Conservation (phyloP, 2,888 invertebrate genomes). For the Leptinotarsa rubiginosa region DNA sequence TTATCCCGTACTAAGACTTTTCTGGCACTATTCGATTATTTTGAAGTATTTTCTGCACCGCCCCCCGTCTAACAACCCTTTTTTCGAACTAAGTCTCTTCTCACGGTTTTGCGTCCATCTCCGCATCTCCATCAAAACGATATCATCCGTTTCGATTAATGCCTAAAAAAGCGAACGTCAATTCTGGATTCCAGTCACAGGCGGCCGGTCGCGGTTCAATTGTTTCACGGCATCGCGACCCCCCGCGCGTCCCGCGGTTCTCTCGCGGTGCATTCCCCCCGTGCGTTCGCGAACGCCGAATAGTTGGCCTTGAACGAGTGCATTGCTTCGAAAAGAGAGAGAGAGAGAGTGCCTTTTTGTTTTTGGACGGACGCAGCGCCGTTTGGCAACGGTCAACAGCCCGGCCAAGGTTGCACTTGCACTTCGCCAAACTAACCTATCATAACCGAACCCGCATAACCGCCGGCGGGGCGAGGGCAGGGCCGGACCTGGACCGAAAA, state of each 20-base stretch:
- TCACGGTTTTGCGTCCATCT: constrained; percentile 45
- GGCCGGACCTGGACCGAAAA: constrained; percentile 42
- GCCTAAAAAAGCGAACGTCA: constrained; percentile 65
- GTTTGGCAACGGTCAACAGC: constrained; percentile 67
- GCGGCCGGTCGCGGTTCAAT: constrained; percentile 66
- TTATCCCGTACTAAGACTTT: too few relatives aligned
- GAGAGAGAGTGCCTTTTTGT: constrained; percentile 62
- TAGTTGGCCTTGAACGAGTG: constrained; percentile 68
- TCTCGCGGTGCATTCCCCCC: constrained; percentile 52
- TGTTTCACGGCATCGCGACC: constrained; percentile 64
- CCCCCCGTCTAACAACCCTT: too few relatives aligned
- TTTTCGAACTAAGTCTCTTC: constrained; percentile 35
- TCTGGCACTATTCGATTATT: too few relatives aligned
- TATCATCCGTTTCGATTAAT: constrained; percentile 65
- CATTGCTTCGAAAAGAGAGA: constrained; percentile 63
- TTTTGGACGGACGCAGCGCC: constrained; percentile 58
- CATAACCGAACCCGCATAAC: constrained; percentile 63
- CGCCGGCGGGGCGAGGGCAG: constrained; percentile 50
- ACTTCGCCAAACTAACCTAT: constrained; percentile 62
- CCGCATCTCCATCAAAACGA: constrained; percentile 63
- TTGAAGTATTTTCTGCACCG: too few relatives aligned
- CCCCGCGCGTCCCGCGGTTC: constrained; percentile 24
- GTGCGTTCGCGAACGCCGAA: constrained; percentile 62
- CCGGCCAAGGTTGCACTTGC: constrained; percentile 64
- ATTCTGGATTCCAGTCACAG: constrained; percentile 66